Conservation (phyloP, 2,797 vertebrate species). For the Galago senegalensis region DNA sequence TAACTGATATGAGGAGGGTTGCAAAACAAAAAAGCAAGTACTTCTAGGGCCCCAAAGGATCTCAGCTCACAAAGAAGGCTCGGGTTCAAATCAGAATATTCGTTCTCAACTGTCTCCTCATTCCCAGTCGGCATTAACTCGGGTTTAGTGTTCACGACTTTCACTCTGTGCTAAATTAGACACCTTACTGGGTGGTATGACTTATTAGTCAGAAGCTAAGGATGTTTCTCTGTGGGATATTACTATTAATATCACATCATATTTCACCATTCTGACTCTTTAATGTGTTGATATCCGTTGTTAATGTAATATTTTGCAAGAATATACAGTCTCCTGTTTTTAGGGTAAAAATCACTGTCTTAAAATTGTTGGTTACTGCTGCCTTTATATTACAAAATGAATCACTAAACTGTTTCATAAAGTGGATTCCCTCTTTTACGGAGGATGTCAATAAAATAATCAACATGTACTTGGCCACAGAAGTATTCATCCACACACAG, state of each 20-base stretch:
- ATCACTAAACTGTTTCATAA: constrained; percentile 54
- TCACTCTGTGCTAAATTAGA: constrained; percentile 77
- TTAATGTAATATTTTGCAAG: constrained; percentile 65
- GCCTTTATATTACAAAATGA: constrained; percentile 57
- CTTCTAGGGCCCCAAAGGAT: background rate
- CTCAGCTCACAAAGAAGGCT: background rate
- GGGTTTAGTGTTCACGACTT: constrained; percentile 68
- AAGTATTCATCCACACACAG: constrained; percentile 47
- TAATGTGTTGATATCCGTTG: constrained; percentile 68
- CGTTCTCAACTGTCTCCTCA: constrained; percentile 15
- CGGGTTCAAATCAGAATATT: constrained; percentile 6
- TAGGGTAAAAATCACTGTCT: constrained; percentile 71
- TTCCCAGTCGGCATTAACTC: background rate
- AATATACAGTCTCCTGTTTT: constrained; percentile 54
- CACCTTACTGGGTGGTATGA: constrained; percentile 78
- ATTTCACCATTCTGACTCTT: constrained; percentile 78
- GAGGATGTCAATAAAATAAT: constrained; percentile 78
- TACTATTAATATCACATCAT: constrained; percentile 80
- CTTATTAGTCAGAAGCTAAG: constrained; percentile 82
- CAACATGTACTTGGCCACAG: background rate
- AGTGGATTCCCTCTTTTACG: constrained; percentile 74
- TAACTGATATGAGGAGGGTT: background rate
- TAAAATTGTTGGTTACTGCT: constrained; percentile 25
- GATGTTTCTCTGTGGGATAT: constrained; percentile 79
- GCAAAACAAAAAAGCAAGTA: too few species aligned